Evolutionary conservation across 1,140 invertebrate genomes (phyloP).

Genomic region (Copidosoma floridanum): DNA sequence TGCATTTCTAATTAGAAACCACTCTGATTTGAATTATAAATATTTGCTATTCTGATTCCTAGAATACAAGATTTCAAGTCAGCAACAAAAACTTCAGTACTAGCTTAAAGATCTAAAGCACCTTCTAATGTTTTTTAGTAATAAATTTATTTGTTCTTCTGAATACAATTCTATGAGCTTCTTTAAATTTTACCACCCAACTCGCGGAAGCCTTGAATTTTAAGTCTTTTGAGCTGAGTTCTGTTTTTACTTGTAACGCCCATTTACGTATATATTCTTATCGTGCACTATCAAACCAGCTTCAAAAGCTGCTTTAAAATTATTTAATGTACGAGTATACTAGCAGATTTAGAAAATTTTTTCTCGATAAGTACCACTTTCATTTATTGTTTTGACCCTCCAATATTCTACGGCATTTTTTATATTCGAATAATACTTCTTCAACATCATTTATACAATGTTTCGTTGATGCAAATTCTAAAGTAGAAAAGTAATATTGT

Average conservation of each 20-base stretch:
- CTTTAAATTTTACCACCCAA: neutral
- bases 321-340: neutral
- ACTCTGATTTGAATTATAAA: neutral
- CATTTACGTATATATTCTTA: no score
- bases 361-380: neutral
- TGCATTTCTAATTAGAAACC: neutral
- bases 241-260: neutral
- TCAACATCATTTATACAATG: neutral
- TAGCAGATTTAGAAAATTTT: no score
- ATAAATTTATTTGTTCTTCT: neutral
- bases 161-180: no score
- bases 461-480: neutral
- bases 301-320: neutral
- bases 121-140: neutral
- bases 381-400: neutral
- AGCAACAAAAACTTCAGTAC: no score
- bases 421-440: neutral
- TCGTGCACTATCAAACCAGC: neutral
- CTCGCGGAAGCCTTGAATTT: neutral
- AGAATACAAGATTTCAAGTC: neutral
- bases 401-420: neutral
- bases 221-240: neutral
- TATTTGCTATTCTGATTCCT: neutral
- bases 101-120: neutral
- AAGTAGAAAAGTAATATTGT: neutral